Base-by-base conservation (phyloP, 2,797 vertebrate genomes). In the Lacerta bilineata region DNA sequence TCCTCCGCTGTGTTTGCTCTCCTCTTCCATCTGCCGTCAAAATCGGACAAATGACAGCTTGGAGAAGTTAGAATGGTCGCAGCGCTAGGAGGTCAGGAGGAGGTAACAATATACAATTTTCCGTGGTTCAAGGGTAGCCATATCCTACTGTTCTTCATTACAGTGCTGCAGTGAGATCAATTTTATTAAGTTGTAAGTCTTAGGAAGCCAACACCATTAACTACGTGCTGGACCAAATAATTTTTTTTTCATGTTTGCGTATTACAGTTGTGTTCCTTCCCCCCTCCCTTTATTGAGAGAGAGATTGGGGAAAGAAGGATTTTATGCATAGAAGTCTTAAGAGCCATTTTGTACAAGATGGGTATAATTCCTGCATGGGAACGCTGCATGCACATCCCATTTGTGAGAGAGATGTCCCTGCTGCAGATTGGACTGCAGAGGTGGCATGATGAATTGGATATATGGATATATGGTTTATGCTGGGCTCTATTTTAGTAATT, bases 31-130 rank as follows among this genome's bases (percentile, higher is more conserved):
- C 80, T 74, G 94, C 95, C 90, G 76, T 94, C 93, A 89, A 94
- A 95, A 91, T 88, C 93, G 91, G 87, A 95, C 95, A 95, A 95
- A 93, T 90, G 95, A 94, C 92, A 94, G 96, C 90, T 91, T 72
- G 39, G 90, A 92, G 95, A 93, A 95, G 95, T 93, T 95, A 92
- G 92, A 90, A 93, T 36, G 55, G 96, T 92, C 95, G 83, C 36
- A 90, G 93, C 95, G 94, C 95, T 95, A 92, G 96, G 96, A 96
- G 96, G 95, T 95, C 97, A 94, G 0, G 0, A 91, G 95, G 94
- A 95, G 92, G 95, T 95, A 96, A 94, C 95, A 93, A 95, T 83
- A 84, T 92, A 93, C 96, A 97, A 96, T 97, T 96, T 97, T 96
- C 88, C 96, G 79, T 95, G 94, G 96, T 97, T 95, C 94, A 91